A percentile compares a stretch with the other conserved stretches of the same genome.
phyloP scores from a whole-genome alignment of 2,888 invertebrate genomes.

The Coelopa pilipes region DNA sequence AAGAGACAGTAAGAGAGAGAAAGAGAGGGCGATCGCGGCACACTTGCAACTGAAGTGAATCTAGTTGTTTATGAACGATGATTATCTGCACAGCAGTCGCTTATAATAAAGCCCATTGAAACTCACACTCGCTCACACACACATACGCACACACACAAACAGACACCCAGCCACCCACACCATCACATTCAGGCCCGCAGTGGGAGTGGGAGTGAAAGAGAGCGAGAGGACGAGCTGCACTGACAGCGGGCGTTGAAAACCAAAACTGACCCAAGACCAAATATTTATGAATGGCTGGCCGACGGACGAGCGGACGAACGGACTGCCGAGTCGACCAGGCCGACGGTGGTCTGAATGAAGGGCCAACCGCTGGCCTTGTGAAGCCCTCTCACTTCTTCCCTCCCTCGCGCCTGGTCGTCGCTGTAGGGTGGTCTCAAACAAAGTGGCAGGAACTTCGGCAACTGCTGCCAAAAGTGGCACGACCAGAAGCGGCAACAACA shows the following conservation, averaged over 20 bases:
- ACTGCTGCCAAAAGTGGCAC: conserved; percentile 18
- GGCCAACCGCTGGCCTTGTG: neutral
- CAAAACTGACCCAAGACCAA: conserved; percentile 29
- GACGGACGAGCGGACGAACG: neutral
- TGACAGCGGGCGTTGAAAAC: conserved; percentile 27
- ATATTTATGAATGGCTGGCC: conserved; percentile 24
- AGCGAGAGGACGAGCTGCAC: neutral
- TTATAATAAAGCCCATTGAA: conserved; percentile 33
- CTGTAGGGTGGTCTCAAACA: conserved; percentile 19
- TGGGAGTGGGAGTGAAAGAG: too few relatives aligned
- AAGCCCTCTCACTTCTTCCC: neutral
- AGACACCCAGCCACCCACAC: neutral
- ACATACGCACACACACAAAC: too few relatives aligned
- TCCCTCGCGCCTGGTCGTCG: neutral
- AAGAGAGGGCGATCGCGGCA: too few relatives aligned
- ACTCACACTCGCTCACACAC: neutral
- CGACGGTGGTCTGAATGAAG: too few relatives aligned
- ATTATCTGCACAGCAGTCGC: conserved; percentile 36
- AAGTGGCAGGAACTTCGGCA: conserved; percentile 19
- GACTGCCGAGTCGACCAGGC: neutral
- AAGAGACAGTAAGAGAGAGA: too few relatives aligned
- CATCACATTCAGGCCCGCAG: neutral
- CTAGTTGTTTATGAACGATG: conserved; percentile 30
- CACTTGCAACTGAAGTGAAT: conserved; percentile 25
- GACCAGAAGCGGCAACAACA: conserved; percentile 19